Evolutionary conservation across 2,797 vertebrate species (phyloP), one percentile per base, ranked within the genome.

Genomic region (Melanotaenia maccullochi): DNA sequence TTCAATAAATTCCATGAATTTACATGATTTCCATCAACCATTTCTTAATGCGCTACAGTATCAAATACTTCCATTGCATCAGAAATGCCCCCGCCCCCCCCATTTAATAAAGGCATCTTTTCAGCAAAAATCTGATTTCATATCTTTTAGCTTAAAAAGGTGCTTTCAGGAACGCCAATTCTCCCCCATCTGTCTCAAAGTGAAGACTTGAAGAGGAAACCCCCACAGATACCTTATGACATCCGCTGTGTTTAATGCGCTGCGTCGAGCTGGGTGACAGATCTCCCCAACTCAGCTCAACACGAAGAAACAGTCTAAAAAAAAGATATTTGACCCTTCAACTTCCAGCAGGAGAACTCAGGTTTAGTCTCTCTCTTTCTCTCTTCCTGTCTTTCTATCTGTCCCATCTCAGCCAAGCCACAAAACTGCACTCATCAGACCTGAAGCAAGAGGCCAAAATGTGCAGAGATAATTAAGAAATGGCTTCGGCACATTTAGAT

Each of bases 21-120:
- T 65, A 83, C 79, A 84, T 60, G 33, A 76, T 70, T 86, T 83
- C 69, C 72, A 80, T 83, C 78, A 76, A 51, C 64, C 74, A 73
- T 80, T 82, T 87, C 70, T 80, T 56, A 78, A 84, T 68, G 81
- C 76, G 87, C 71, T 86, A 83, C 87, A 89, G 86, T 90, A 92
- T 92, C 84, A 90, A 87, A 90, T 86, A 90, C 87, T 87, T 78
- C 65, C 68, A 66, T 55, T 82, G 81, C 64, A 9, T 84, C 78
- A 75, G 73, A 85, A 82, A 83, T 75, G 42, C 62, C 59, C 52
- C n/a, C 65, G 52, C 60, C 71, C 52, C 22, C 66, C 56, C 60
- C 71, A 73, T 81, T 68, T 7, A 83, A 83, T 85, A 93, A 94
- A 93, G 92, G 84, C 90, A 93, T 94, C 93, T 94, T 95, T 94